Evolutionary conservation across 2,797 vertebrate genomes (phyloP).

Genomic region (Poecilia gillii): DNA sequence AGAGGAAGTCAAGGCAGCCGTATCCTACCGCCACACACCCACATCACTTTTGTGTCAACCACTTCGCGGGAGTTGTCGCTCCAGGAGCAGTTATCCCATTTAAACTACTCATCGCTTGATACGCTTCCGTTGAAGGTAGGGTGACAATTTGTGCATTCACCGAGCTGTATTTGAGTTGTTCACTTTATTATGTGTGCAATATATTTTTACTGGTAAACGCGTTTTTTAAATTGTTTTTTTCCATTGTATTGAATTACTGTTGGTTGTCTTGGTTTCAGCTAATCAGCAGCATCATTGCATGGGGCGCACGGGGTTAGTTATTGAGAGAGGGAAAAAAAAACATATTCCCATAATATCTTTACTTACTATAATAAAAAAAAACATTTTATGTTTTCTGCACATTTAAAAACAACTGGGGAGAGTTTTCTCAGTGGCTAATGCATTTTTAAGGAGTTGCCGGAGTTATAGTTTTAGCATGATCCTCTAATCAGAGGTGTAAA

Average conservation of each 20-base stretch:
- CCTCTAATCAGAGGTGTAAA: conserved; percentile 8
- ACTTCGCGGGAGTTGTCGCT: conserved; percentile 80
- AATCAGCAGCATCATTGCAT: conserved; percentile 22
- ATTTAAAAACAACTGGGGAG: not conserved
- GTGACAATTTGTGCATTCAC: not conserved
- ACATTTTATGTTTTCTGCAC: not conserved
- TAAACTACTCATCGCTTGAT: conserved; percentile 32
- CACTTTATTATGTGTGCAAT: not conserved
- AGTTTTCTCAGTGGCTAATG: not conserved
- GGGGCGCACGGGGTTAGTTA: conserved; percentile 15
- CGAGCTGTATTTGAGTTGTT: not conserved
- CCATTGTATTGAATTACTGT: conserved; percentile 40
- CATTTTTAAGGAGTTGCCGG: not conserved
- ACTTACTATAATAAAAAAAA: too few species aligned
- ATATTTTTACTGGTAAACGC: not conserved
- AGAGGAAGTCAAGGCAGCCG: conserved; percentile 40
- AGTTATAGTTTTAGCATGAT: not conserved
- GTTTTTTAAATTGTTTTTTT: not conserved
- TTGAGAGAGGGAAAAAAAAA: not conserved
- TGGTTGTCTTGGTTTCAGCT: conserved; percentile 28
- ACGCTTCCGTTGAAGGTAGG: conserved; percentile 59
- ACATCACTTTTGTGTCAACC: conserved; percentile 80
- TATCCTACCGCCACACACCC: conserved; percentile 73
- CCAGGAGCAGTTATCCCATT: conserved; percentile 47
- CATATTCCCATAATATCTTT: not conserved